A percentile compares a stretch with the other conserved stretches of the same genome.
Evolutionary conservation across 2,888 invertebrate genomes (phyloP).

Genomic region (Heliconius erato): DNA sequence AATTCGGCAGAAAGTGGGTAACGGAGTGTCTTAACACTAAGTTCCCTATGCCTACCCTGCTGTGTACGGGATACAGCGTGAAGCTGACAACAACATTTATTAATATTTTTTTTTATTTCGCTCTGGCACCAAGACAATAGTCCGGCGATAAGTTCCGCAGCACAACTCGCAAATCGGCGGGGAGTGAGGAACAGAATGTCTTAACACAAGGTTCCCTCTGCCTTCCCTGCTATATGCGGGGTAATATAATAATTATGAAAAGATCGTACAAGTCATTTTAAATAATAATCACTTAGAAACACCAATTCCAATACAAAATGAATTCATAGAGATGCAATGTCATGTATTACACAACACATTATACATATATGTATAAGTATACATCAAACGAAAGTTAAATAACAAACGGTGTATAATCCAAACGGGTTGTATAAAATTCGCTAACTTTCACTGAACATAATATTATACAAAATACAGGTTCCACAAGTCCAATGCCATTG

Average conservation of each 20-base stretch:
- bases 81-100: too few relatives aligned
- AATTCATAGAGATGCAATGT: conserved; percentile 38
- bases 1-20: too few relatives aligned
- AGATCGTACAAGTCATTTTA: neutral
- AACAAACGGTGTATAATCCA: conserved; percentile 68
- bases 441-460: conserved; percentile 79
- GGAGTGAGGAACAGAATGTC: too few relatives aligned
- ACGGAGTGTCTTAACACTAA: too few relatives aligned
- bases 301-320: neutral
- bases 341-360: conserved; percentile 51
- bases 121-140: too few relatives aligned
- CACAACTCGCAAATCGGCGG: too few relatives aligned
- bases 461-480: conserved; percentile 69
- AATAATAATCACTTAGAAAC: neutral
- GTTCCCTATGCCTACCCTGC: too few relatives aligned
- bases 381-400: conserved; percentile 75
- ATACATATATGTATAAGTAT: conserved; percentile 63
- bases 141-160: too few relatives aligned
- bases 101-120: too few relatives aligned
- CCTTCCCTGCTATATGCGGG: neutral
- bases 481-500: conserved; percentile 55
- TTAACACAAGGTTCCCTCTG: too few relatives aligned
- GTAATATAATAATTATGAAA: neutral
- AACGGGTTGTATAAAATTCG: conserved; percentile 71
- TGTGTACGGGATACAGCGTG: too few relatives aligned